Evolutionary conservation across 1,140 invertebrate genomes (phyloP), one percentile per base, ranked within the genome.

Genomic region (Macrostomum lignano): DNA sequence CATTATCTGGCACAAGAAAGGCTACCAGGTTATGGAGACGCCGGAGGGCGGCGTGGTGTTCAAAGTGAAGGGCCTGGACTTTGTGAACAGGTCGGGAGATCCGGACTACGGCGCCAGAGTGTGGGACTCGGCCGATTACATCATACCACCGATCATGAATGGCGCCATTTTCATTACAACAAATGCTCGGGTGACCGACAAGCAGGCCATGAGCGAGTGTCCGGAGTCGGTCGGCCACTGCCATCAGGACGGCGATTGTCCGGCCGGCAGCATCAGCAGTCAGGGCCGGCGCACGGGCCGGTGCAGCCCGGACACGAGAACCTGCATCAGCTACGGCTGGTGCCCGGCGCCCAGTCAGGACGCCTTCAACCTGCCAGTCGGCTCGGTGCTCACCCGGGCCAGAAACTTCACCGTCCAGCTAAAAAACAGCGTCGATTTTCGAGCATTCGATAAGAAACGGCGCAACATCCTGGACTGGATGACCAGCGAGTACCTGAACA

Each of bases 141-240:
- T 61, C 3, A 37, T 58, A 13, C 58, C 57, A 5, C 42, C 57
- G 10, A 44, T 50, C 23, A 54, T 60, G 42, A 50, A 53, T 40
- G 52, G 46, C 11, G 56, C 52, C 9, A 55, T 60, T 28, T 60
- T 60, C 38, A 44, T 60, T 10, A 52, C 47, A 31, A 60, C 58
- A 10, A 60, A 60, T 42, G 32, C 55, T 7, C 42, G 59, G 17
- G 50, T 60, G 14, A 61, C 56, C 14, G 7, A 21, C 19, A 53
- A 58, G 34, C 55, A 59, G 40, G 47, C 42, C 15, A 39, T 40
- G 26, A 40, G 42, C 17, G 25, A 25, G 5, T 61, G 58, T 46
- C 32, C 43, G 32, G 55, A 60, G n/a, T n/a, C n/a, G n/a, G n/a
- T n/a, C n/a, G n/a, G n/a, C 13, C 20, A 7, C 11, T 38, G 36